A percentile compares a stretch with the other conserved stretches of the same genome.
phyloP scores from a whole-genome alignment of 1,140 invertebrate species.

The Drosophila asahinai region DNA sequence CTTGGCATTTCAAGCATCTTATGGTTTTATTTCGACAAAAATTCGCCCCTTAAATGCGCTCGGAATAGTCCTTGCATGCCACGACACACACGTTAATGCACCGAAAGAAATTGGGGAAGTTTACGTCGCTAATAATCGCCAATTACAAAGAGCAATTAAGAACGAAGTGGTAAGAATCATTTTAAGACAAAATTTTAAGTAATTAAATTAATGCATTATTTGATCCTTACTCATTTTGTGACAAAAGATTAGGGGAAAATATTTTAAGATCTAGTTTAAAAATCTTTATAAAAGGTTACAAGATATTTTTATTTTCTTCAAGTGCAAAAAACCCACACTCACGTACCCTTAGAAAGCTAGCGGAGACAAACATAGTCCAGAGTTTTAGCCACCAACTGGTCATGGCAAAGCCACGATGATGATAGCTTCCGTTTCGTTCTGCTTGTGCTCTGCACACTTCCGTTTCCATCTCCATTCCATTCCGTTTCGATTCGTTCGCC shows the following conservation, averaged over 20 bases:
- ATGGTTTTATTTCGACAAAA: slow-evolving; percentile 82
- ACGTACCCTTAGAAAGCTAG: not conserved
- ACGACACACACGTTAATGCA: slow-evolving; percentile 34
- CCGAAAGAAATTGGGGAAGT: not conserved
- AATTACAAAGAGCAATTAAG: not conserved
- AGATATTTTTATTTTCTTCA: not conserved
- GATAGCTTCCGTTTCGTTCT: slow-evolving; percentile 54
- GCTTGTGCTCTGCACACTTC: slow-evolving; percentile 33
- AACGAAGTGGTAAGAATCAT: not conserved
- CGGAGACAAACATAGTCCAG: slow-evolving; percentile 35
- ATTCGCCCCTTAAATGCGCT: slow-evolving; percentile 75
- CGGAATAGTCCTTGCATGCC: slow-evolving; percentile 70
- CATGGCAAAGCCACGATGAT: slow-evolving; percentile 43
- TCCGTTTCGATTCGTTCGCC: slow-evolving; percentile 20
- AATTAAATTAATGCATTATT: not conserved
- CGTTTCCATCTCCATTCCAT: slow-evolving; percentile 29
- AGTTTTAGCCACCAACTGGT: slow-evolving; percentile 44
- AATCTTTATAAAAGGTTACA: not conserved
- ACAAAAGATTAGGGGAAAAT: not conserved
- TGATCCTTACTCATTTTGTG: no score
- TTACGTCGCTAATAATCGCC: fast-evolving
- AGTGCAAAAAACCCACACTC: slow-evolving; percentile 6
- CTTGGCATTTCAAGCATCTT: slow-evolving; percentile 82
- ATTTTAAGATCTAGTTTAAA: not conserved
- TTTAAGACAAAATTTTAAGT: not conserved